Evolutionary conservation across 2,888 invertebrate species (phyloP), one percentile per base, ranked within the genome.

Genomic region (Phaedon cochleariae): DNA sequence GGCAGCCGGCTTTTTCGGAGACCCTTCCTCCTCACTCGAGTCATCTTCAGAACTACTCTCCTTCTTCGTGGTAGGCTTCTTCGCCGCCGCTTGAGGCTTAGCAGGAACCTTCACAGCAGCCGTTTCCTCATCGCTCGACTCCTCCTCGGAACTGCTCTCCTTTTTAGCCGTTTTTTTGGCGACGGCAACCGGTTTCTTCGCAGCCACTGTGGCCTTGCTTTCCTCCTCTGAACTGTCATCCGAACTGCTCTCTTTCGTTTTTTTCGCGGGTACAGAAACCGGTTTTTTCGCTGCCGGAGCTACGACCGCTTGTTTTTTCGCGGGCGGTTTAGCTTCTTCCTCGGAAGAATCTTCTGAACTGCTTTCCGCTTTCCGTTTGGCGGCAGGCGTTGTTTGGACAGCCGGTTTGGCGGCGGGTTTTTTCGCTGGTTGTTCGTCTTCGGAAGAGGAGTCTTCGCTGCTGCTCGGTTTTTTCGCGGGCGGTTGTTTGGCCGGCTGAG

Each of bases 31-130:
- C 9, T 58, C 59, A 34, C 67, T 67, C 31, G 66, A 65, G 34
- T 73, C 72, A 26, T 85, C 82, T 66, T 86, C 85, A 29, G 77
- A 76, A 51, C 72, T 72, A 59, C 76, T 78, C 48, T 80, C 72
- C 61, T 78, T 70, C 41, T 41, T 41, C 3, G 26, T 48, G 26
- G 69, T 62, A 26, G 45, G 52, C 18, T 48, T 58, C 66, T 71
- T 73, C 45, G 58, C 63, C 61, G 67, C 68, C 31, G 10, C 31
- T 10, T 2, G 6, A 2, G 31, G 31, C 31, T 34, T 21, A n/a
- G 54, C 31, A 20, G 73, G 71, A 52, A 73, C 69, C 9, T 70
- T 66, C 37, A 72, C 80, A 59, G 72, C 73, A 65, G 71, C 71
- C 52, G 73, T n/a, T n/a, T n/a, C n/a, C 9, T 63, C 63, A 7